Percentiles rank a stretch among this genome's conserved stretches.
phyloP scores from a whole-genome alignment of 2,797 vertebrate species.

The Microctenopoma stevenorrisi region DNA sequence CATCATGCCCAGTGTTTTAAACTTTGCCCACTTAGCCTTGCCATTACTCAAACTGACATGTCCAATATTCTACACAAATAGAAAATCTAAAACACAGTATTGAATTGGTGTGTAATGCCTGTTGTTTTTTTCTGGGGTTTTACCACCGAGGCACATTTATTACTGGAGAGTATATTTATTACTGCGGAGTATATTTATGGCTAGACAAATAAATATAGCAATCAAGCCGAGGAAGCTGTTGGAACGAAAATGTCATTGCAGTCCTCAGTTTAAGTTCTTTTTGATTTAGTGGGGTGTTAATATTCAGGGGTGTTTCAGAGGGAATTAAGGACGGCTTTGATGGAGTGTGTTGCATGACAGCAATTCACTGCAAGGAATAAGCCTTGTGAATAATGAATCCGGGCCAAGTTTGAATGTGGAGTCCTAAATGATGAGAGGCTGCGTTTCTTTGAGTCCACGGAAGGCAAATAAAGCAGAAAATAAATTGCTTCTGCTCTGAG shows the following conservation, averaged over 20 bases:
- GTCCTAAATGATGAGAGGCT: constrained; percentile 17
- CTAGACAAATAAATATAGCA: constrained; percentile 61
- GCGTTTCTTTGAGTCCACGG: constrained; percentile 31
- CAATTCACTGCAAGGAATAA: constrained; percentile 44
- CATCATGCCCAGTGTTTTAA: constrained; percentile 34
- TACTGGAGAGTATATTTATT: constrained; percentile 50
- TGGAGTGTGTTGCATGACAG: constrained; percentile 59
- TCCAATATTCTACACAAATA: constrained; percentile 62
- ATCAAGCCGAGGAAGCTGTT: constrained; percentile 51
- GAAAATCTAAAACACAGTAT: constrained; percentile 58
- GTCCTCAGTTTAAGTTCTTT: constrained; percentile 52
- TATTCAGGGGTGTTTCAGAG: constrained; percentile 61
- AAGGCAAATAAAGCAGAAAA: constrained; percentile 40
- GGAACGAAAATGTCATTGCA: constrained; percentile 53
- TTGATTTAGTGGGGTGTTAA: constrained; percentile 63
- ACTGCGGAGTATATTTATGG: constrained; percentile 48
- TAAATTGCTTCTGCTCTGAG: constrained; percentile 2
- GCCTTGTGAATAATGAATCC: constrained; percentile 69
- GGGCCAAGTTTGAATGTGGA: constrained; percentile 47
- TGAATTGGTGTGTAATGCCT: constrained; percentile 19
- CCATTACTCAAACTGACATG: constrained; percentile 73
- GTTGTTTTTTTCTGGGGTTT: constrained; percentile 43
- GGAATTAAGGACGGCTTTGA: constrained; percentile 65
- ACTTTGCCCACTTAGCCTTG: constrained; percentile 47
- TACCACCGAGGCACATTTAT: constrained; percentile 62